These are phyloP conservation scores for Myiagra hebetior DNA, from an alignment of 2,113 vertebrate genomes.

Conservation along the genomic window DNA sequence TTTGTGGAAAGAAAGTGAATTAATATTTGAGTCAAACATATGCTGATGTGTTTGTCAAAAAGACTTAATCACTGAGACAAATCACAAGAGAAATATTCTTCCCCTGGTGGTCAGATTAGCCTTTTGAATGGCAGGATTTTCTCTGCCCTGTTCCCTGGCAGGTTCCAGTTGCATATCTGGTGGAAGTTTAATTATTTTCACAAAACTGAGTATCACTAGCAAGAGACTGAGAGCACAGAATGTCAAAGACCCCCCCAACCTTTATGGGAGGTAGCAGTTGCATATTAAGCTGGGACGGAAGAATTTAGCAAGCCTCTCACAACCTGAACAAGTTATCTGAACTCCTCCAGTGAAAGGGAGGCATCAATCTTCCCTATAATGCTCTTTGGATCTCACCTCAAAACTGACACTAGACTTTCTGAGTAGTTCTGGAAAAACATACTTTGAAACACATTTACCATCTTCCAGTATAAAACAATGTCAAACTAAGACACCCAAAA, in stretches of 20 bases:
- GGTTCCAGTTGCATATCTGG: background rate
- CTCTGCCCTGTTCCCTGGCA: background rate
- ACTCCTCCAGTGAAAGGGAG: background rate
- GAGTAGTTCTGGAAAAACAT: background rate
- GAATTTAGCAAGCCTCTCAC: background rate
- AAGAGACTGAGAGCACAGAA: background rate
- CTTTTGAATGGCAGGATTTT: background rate
- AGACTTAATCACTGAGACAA: background rate
- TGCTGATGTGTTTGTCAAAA: background rate
- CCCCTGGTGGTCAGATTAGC: background rate
- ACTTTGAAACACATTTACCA: background rate
- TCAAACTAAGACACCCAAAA: background rate
- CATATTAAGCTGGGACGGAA: background rate
- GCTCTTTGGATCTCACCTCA: background rate
- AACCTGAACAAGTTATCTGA: background rate
- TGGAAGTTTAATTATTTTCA: background rate
- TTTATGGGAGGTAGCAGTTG: background rate
- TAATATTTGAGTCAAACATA: background rate
- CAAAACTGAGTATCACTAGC: background rate
- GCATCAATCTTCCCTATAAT: background rate
- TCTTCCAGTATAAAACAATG: background rate
- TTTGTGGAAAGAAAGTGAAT: background rate
- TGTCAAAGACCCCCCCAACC: background rate
- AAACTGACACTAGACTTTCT: background rate
- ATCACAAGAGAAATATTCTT: background rate